Evolutionary conservation across 2,113 vertebrate species (phyloP).

Genomic region (Hemiscyllium ocellatum): DNA sequence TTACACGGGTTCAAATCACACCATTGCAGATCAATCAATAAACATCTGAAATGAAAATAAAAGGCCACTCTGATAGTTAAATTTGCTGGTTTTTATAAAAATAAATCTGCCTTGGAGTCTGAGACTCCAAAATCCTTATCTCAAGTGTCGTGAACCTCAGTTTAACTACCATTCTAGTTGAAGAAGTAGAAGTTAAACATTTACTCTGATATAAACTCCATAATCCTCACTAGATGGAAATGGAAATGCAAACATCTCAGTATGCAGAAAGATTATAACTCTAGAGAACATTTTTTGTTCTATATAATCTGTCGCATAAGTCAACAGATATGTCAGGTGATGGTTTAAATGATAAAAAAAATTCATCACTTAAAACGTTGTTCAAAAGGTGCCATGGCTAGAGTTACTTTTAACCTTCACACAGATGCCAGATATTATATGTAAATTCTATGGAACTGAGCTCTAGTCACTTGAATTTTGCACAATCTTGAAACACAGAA

Average conservation of each 20-base stretch:
- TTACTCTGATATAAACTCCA: not conserved
- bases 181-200: not conserved
- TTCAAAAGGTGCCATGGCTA: not conserved
- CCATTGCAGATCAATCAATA: too few species aligned
- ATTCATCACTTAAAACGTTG: not conserved
- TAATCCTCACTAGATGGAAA: not conserved
- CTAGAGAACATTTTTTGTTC: not conserved
- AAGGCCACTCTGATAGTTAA: too few species aligned
- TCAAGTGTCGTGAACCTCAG: too few species aligned
- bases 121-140: too few species aligned
- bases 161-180: not conserved
- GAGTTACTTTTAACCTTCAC: not conserved
- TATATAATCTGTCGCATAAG: not conserved
- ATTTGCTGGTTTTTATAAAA: too few species aligned
- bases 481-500: not conserved
- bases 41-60: too few species aligned
- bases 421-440: not conserved
- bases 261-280: not conserved
- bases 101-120: too few species aligned
- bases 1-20: too few species aligned
- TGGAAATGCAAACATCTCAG: not conserved
- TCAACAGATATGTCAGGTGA: not conserved
- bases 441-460: not conserved
- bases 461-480: not conserved
- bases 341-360: not conserved